These are phyloP conservation scores for Siphonodentalium dalli DNA, from an alignment of 2,888 invertebrate species.

Conservation along the genomic window DNA sequence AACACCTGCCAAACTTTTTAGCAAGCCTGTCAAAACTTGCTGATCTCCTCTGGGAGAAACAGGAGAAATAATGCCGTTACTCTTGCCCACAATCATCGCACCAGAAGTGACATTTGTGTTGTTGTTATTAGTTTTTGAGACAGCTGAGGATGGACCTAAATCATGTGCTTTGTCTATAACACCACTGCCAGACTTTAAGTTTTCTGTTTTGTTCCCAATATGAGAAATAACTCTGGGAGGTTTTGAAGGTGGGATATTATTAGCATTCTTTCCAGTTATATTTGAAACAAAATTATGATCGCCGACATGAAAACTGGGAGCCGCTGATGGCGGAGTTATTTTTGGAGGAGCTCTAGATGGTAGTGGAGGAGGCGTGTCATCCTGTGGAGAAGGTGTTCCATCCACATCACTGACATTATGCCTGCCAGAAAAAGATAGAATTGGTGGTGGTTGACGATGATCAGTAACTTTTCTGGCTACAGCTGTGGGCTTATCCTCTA, in stretches of 20 bases:
- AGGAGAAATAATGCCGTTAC: too few relatives aligned
- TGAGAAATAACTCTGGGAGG: conserved; percentile 6
- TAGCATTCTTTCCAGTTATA: neutral
- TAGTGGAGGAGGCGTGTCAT: conserved; percentile 8
- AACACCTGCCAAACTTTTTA: conserved; percentile 43
- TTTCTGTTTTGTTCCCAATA: conserved; percentile 15
- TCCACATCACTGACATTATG: neutral
- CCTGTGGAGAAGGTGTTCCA: neutral
- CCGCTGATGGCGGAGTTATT: conserved; percentile 7
- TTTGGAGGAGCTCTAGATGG: conserved; percentile 16
- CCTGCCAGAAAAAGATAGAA: neutral
- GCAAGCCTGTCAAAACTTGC: conserved; percentile 39
- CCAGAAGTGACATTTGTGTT: too few relatives aligned
- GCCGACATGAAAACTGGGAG: too few relatives aligned
- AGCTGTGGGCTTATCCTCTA: conserved; percentile 3
- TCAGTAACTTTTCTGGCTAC: conserved; percentile 17
- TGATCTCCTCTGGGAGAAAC: too few relatives aligned
- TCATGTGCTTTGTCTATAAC: conserved; percentile 20
- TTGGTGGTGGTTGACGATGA: conserved; percentile 21
- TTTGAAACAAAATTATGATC: too few relatives aligned
- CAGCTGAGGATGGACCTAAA: conserved; percentile 23
- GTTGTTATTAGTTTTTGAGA: too few relatives aligned
- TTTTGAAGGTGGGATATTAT: conserved; percentile 8
- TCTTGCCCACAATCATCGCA: too few relatives aligned
- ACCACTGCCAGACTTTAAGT: conserved; percentile 30